Conservation (phyloP, 2,888 invertebrate species). For the Dermolepida albohirtum region DNA sequence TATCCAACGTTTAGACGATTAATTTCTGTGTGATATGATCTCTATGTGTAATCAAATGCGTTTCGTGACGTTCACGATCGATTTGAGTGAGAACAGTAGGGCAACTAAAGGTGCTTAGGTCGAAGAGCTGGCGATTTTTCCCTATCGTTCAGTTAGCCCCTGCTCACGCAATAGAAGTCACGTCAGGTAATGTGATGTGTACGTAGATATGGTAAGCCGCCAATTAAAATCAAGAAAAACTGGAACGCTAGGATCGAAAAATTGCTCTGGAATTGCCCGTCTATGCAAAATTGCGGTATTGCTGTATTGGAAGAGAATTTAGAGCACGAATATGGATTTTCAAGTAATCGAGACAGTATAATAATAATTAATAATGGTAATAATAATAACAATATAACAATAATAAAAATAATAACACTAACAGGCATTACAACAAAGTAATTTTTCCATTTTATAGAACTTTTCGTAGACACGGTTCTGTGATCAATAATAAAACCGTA, state of each 20-base stretch:
- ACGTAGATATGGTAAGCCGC: constrained; percentile 9
- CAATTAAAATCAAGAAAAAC: neutral
- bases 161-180: constrained; percentile 19
- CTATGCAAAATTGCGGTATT: no score
- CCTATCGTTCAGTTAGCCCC: neutral
- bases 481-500: no score
- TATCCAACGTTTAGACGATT: constrained; percentile 26
- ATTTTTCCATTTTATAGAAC: no score
- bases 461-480: no score
- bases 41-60: constrained; percentile 27
- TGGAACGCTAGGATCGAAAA: neutral
- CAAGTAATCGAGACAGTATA: no score
- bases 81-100: constrained; percentile 6
- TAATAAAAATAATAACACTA: no score
- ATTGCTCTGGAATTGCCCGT: no score
- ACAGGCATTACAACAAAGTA: no score
- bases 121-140: constrained; percentile 17
- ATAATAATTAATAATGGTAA: no score
- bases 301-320: no score
- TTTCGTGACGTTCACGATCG: constrained; percentile 31
- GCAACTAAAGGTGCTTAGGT: constrained; percentile 25
- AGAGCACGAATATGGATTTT: no score
- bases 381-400: no score
- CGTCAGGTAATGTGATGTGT: constrained; percentile 14
- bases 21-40: constrained; percentile 28